Evolutionary conservation across 2,888 invertebrate species (phyloP).

Genomic region (Drosophila prostipennis): DNA sequence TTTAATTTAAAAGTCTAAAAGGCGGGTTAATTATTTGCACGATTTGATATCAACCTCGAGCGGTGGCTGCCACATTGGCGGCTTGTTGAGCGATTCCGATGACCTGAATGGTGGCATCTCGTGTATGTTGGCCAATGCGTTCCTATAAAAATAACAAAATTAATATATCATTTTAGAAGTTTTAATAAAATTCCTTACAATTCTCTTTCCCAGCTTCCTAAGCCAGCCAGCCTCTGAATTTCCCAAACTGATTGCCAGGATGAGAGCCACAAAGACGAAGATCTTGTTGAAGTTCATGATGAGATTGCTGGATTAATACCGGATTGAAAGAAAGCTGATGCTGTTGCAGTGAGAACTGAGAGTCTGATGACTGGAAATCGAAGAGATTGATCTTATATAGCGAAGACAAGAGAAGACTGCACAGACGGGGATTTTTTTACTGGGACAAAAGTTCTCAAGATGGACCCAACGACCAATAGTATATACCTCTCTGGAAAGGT

Average conservation of each 20-base stretch:
- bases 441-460: slow-evolving; percentile 12
- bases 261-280: slow-evolving; percentile 66
- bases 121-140: slow-evolving; percentile 73
- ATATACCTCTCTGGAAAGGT: background rate
- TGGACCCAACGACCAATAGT: background rate
- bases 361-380: slow-evolving; percentile 41
- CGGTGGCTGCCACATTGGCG: slow-evolving; percentile 77
- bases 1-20: background rate
- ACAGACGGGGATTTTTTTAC: slow-evolving; percentile 47
- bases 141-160: slow-evolving; percentile 52
- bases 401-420: slow-evolving; percentile 42
- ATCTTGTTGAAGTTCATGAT: slow-evolving; percentile 71
- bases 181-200: slow-evolving; percentile 61
- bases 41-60: slow-evolving; percentile 55
- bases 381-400: slow-evolving; percentile 56
- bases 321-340: background rate
- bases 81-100: slow-evolving; percentile 75
- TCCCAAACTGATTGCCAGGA: slow-evolving; percentile 69
- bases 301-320: background rate
- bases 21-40: too few relatives aligned
- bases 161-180: background rate
- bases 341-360: slow-evolving; percentile 25
- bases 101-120: slow-evolving; percentile 76
- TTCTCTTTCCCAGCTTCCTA: slow-evolving; percentile 77
- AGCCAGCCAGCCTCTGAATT: slow-evolving; percentile 79